A percentile compares a stretch with the other conserved stretches of the same genome.
Evolutionary conservation across 2,797 vertebrate species (phyloP).

Genomic region (Eidolon dupreanum): DNA sequence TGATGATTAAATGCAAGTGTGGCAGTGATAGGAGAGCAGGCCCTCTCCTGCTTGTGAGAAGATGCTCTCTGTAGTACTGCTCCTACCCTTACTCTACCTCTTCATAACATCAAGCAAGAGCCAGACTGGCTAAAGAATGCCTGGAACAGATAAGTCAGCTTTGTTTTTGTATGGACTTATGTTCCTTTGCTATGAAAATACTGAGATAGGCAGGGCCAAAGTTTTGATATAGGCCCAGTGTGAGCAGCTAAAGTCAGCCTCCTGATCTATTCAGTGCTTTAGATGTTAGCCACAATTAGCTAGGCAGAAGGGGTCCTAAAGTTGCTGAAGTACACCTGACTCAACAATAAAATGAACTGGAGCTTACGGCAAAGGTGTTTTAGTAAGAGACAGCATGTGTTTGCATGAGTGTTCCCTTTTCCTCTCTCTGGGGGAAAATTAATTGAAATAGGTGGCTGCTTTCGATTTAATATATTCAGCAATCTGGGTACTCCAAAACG

Average conservation of each 20-base stretch:
- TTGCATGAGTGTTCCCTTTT: neutral
- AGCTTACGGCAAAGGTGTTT: neutral
- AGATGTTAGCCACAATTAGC: neutral
- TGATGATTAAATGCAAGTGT: neutral
- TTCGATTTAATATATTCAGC: neutral
- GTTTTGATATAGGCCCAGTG: neutral
- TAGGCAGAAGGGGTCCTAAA: neutral
- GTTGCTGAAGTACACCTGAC: neutral
- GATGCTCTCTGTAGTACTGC: accelerated
- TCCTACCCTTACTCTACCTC: accelerated
- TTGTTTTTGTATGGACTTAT: neutral
- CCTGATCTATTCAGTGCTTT: neutral
- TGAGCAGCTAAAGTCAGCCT: neutral
- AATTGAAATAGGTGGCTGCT: neutral
- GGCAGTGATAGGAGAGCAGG: neutral
- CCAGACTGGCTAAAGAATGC: neutral
- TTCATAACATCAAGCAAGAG: neutral
- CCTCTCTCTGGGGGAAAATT: neutral
- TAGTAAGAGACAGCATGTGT: neutral
- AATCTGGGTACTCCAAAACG: neutral
- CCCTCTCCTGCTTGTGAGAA: neutral
- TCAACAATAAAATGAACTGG: neutral
- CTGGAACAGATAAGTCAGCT: neutral
- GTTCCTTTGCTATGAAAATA: neutral
- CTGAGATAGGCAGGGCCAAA: neutral